Evolutionary conservation across 92 coral and sea anemone genomes (phyloP), one percentile per base, ranked within the genome.

Genomic region (Palythoa heliodiscus): DNA sequence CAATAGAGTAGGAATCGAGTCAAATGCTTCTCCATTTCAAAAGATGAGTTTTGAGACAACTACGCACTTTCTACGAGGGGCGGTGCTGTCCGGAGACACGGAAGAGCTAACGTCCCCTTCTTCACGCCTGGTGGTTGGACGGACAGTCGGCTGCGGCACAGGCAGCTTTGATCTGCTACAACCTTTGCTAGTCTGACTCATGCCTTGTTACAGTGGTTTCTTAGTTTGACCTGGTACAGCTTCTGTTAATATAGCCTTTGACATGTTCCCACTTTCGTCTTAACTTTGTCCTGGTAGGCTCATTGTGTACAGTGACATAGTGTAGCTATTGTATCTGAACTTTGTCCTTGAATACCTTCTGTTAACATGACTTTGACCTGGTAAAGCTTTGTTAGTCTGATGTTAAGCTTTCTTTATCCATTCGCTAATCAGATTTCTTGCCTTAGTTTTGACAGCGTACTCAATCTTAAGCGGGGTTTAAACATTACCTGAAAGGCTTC

Each of bases 1-100:
- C 86, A 96, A 96, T 66, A 93, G 98, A 47, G 69, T 94, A 47
- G 98, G 98, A 72, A 93, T 96, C 79, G 98, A 96, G 55, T 96
- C 98, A 17, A 94, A 93, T 70, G 93, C 98, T 37, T 96, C 98
- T 6, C 98, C 98, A 63, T 96, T 96, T 82, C 98, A 96, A 74
- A 96, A 96, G 90, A 96, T 96, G 98, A 96, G 98, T 75, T 96
- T 96, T 81, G 98, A 96, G 86, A 94, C 98, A 64, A 96, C 98
- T 5, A 96, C 97, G 23, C 98, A 96, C 76, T 96, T 96, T 78
- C 89, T 96, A 22, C 96, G 98, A 23, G 95, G 98, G 53, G 98
- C 98, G 1, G 94, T 95, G 37, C 86, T 96, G 16, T 84, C 98
- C 16, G 98, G 98, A 17, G 98, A 92, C 88, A 92, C 93, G 0